Evolutionary conservation across 2,797 vertebrate species (phyloP).

Genomic region (Anolis apletophallus): DNA sequence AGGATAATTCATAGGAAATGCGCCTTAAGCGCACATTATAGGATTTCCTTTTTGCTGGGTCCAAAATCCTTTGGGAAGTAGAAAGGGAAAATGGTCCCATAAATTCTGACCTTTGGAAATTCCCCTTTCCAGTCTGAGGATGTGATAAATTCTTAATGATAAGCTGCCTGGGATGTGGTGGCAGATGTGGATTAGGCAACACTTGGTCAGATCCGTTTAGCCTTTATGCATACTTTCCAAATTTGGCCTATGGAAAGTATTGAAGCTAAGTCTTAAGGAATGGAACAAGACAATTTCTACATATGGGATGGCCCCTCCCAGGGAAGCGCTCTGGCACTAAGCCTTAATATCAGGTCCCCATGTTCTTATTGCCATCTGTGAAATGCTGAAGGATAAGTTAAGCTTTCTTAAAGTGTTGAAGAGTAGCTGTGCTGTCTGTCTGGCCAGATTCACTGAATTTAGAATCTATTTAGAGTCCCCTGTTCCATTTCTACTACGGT

Average conservation of each 20-base stretch:
- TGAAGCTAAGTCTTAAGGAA: neutral
- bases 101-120: slow-evolving; percentile 1
- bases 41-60: neutral
- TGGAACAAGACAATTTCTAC: neutral
- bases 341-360: neutral
- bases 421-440: neutral
- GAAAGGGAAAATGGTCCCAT: neutral
- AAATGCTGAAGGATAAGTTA: neutral
- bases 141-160: slow-evolving; percentile 15
- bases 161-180: neutral
- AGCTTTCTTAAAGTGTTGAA: neutral
- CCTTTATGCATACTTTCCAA: slow-evolving; percentile 2
- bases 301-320: neutral
- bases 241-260: neutral
- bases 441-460: neutral
- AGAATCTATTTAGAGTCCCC: neutral
- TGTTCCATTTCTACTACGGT: neutral
- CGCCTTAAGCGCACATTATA: too few relatives aligned
- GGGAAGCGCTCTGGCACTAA: neutral
- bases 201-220: neutral
- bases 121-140: neutral
- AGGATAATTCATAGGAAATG: neutral
- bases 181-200: neutral
- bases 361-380: neutral
- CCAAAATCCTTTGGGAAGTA: neutral